phyloP scores from a whole-genome alignment of 37 sponge, comb jelly and placozoan genomes.

The Lycopodina hypogea region DNA sequence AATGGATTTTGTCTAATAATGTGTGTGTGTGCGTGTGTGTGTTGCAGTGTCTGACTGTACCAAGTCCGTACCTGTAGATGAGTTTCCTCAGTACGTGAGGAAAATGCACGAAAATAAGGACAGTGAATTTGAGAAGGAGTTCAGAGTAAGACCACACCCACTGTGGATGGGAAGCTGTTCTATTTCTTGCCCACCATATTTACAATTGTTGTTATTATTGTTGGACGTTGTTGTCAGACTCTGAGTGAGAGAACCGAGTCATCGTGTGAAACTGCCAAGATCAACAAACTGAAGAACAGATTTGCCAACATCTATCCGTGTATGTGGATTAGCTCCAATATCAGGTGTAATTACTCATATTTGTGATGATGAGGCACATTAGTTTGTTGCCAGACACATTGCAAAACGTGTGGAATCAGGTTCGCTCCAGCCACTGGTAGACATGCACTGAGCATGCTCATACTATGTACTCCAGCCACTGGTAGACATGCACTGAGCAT shows the following conservation, averaged over 20 bases:
- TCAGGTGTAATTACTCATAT: not conserved
- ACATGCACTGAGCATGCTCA: too few relatives aligned
- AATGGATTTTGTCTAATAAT: too few relatives aligned
- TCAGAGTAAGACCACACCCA: constrained; percentile 41
- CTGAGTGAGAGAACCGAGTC: not conserved
- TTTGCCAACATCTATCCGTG: constrained; percentile 79
- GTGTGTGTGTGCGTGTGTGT: too few relatives aligned
- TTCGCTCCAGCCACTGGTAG: too few relatives aligned
- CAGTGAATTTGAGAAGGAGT: constrained; percentile 68
- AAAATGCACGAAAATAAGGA: constrained; percentile 66
- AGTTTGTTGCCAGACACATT: not conserved
- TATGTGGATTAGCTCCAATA: too few relatives aligned
- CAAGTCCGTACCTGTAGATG: constrained; percentile 12
- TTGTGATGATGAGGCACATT: too few relatives aligned
- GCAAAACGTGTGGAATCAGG: too few relatives aligned
- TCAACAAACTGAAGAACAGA: constrained; percentile 66
- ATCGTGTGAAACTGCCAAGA: constrained; percentile 7
- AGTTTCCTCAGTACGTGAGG: constrained; percentile 55
- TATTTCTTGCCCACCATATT: not conserved
- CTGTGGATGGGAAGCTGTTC: too few relatives aligned
- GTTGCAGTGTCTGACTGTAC: not conserved
- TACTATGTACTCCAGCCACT: too few relatives aligned
- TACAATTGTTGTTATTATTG: not conserved
- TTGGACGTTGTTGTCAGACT: not conserved
- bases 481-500: too few relatives aligned